Conservation (phyloP, 2,797 vertebrate species). For the Semaprochilodus insignis region DNA sequence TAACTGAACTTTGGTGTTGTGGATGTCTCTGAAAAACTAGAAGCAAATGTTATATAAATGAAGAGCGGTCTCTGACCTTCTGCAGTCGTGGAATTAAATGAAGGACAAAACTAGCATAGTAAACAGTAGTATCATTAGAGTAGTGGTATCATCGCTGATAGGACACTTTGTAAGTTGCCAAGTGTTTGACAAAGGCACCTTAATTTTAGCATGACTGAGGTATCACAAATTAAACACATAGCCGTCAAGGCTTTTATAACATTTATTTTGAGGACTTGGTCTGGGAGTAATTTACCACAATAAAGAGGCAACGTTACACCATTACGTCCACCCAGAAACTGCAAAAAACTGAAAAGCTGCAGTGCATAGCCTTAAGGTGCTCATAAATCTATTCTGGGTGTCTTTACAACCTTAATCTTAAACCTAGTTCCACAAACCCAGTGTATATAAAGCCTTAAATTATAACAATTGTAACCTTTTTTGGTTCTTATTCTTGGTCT, state of each 20-base stretch:
- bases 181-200: background rate
- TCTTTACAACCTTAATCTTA: background rate
- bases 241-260: background rate
- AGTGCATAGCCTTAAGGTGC: background rate
- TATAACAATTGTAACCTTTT: background rate
- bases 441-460: background rate
- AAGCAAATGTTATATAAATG: no score
- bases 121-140: slow-evolving; percentile 4
- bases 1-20: no score
- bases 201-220: background rate
- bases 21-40: no score
- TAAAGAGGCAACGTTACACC: background rate
- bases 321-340: background rate
- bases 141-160: background rate
- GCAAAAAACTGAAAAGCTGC: background rate
- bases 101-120: slow-evolving; percentile 22
- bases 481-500: background rate
- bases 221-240: background rate
- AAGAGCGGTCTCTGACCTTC: no score
- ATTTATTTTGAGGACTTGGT: slow-evolving; percentile 5
- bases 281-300: slow-evolving; percentile 15
- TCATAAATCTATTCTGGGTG: slow-evolving; percentile 1
- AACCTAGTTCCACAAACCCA: background rate
- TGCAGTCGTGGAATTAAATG: slow-evolving; percentile 15
- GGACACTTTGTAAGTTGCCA: background rate